phyloP scores from a whole-genome alignment of 30 jellyfish, hydroid and myxozoan genomes.

The Aurelia aurita region DNA sequence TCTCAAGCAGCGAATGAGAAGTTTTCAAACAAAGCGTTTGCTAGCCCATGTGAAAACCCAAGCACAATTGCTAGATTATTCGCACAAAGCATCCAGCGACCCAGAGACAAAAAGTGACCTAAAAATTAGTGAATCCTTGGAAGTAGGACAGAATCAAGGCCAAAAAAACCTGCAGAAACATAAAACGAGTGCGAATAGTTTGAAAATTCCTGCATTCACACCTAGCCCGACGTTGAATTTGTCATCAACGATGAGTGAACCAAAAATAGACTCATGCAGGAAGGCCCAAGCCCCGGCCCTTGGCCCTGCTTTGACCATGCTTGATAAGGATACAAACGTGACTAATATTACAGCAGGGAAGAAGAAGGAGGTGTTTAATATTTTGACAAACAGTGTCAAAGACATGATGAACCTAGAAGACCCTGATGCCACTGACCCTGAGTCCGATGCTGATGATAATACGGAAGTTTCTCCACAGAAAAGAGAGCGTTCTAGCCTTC shows the following conservation, averaged over 20 bases:
- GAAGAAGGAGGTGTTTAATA: constrained; percentile 48
- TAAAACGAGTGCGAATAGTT: not conserved
- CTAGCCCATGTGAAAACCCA: constrained; percentile 62
- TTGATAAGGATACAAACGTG: not conserved
- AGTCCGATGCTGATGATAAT: constrained; percentile 69
- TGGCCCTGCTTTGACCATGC: constrained; percentile 20
- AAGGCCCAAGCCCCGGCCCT: constrained; percentile 19
- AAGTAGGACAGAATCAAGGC: not conserved
- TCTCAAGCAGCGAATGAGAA: constrained; percentile 54
- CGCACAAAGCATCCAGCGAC: constrained; percentile 37
- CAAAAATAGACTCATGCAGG: not conserved
- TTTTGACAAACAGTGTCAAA: constrained; percentile 41
- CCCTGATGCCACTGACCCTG: constrained; percentile 85
- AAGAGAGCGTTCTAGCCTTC: not conserved
- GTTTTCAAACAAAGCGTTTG: constrained; percentile 61
- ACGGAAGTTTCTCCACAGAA: not conserved
- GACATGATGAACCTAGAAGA: constrained; percentile 43
- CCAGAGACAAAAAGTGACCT: constrained; percentile 48
- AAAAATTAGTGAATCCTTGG: not conserved
- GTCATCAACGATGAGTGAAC: constrained; percentile 20
- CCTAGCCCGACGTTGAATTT: constrained; percentile 1
- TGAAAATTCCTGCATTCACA: not conserved
- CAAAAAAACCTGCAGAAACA: not conserved
- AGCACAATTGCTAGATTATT: constrained; percentile 57
- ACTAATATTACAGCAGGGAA: not conserved